A percentile compares a stretch with the other conserved stretches of the same genome.
Evolutionary conservation across 2,888 invertebrate genomes (phyloP).

Genomic region (Troides oblongomaculatus): DNA sequence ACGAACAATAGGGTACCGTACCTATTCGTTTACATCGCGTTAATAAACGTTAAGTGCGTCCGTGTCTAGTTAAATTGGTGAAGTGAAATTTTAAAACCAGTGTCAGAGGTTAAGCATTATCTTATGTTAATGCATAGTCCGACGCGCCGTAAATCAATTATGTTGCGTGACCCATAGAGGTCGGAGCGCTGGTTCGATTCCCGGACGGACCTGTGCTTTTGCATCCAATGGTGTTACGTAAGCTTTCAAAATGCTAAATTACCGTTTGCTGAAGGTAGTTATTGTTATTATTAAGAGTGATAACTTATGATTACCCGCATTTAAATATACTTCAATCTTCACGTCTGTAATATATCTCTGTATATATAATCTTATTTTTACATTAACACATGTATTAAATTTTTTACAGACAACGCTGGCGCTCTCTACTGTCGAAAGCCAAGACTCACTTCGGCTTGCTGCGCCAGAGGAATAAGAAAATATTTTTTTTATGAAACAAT

Average conservation of each 20-base stretch:
- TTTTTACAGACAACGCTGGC: no score
- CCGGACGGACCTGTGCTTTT: conserved; percentile 51
- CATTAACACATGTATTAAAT: no score
- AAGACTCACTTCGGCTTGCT: no score
- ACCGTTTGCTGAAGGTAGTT: conserved; percentile 31
- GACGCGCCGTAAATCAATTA: conserved; percentile 76
- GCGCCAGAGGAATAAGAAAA: no score
- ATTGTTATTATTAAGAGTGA: conserved; percentile 21
- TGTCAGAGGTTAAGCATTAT: conserved; percentile 76
- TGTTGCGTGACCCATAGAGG: conserved; percentile 68
- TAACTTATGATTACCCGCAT: conserved; percentile 7
- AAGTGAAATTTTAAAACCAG: conserved; percentile 69
- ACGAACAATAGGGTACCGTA: conserved; percentile 16
- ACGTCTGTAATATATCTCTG: no score
- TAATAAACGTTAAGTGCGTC: conserved; percentile 21
- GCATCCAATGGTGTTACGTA: conserved; percentile 62
- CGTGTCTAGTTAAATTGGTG: conserved; percentile 47
- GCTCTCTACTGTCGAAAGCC: no score
- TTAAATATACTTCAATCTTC: background rate
- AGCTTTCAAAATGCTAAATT: conserved; percentile 40
- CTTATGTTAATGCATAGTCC: conserved; percentile 76
- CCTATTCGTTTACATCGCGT: conserved; percentile 12
- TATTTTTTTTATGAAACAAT: no score
- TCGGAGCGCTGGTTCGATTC: conserved; percentile 54
- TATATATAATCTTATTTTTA: no score